Evolutionary conservation across 2,888 invertebrate species (phyloP), one percentile per base, ranked within the genome.

Genomic region (Philonicus albiceps): DNA sequence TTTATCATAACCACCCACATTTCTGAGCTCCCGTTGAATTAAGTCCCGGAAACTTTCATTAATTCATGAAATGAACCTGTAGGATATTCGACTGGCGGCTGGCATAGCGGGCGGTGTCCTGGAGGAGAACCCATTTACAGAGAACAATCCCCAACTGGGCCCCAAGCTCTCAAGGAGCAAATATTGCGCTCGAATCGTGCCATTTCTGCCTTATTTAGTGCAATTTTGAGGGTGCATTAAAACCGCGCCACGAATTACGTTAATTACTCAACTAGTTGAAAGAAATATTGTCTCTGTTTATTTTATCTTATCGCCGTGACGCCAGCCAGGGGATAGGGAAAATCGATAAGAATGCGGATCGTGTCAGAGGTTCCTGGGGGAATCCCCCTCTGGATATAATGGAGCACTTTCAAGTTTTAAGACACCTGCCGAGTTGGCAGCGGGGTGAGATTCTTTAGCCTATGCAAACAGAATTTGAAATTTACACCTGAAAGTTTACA

Each of bases 1-100:
- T 76, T 76, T 76, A 76, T 76, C 76, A 76, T 76, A 40, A 64
- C 76, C 40, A n/a, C 76, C 76, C 76, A 76, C 76, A 40, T 76
- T 76, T 76, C 76, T 76, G 76, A 13, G 40, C 40, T 37, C 75
- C n/a, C 64, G 22, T 37, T 22, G 37, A 40, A 76, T 37, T 76
- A 37, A 76, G 40, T 34, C 40, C 76, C 37, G 76, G 74, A 40
- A 76, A 76, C 37, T 37, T 76, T 76, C 76, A 76, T 76, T 76
- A 76, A 76, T 76, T 76, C 76, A 76, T 40, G 40, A 40, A 76
- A 74, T 74, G 74, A 64, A 76, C 40, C 40, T 76, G 37, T 76
- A 37, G 76, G 76, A 76, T 64, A 64, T 64, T 64, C 27, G 64
- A 27, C 64, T n/a, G 22, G 27, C 27, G 22, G 27, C n/a, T n/a